These are phyloP conservation scores for Coryphaenoides rupestris DNA, from an alignment of 2,113 vertebrate species.

Conservation along the genomic window DNA sequence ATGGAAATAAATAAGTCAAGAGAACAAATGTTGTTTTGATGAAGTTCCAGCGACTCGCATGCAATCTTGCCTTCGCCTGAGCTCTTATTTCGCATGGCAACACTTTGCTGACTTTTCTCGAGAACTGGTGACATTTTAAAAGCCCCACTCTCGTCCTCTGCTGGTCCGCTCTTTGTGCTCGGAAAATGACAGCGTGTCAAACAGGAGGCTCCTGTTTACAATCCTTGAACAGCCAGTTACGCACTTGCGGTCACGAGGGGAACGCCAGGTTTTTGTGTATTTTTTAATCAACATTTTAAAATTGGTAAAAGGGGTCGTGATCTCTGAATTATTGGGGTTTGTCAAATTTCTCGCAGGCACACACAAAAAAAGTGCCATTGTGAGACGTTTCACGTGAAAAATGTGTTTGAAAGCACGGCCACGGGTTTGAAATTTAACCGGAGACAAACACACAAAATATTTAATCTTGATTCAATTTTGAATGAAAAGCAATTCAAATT, in stretches of 20 bases:
- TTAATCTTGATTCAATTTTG: too few relatives aligned
- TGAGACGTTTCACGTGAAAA: too few relatives aligned
- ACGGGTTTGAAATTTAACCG: too few relatives aligned
- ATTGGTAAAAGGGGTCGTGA: too few relatives aligned
- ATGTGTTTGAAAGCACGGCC: too few relatives aligned
- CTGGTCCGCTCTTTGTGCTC: conserved; percentile 20
- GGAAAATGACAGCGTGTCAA: background rate
- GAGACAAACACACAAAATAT: too few relatives aligned
- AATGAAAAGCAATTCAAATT: too few relatives aligned
- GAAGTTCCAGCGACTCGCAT: conserved; percentile 48
- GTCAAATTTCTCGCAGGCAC: too few relatives aligned
- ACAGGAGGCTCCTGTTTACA: conserved; percentile 3
- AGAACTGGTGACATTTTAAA: conserved; percentile 59
- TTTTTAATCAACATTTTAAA: background rate
- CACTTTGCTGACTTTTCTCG: conserved; percentile 53
- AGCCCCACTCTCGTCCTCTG: conserved; percentile 30
- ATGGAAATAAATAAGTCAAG: conserved; percentile 67
- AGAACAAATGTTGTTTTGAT: conserved; percentile 67
- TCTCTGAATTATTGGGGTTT: too few relatives aligned
- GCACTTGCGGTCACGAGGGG: background rate
- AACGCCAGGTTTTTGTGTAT: background rate
- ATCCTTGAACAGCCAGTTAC: conserved; percentile 3
- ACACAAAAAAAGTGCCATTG: too few relatives aligned
- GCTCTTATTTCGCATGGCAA: conserved; percentile 70
- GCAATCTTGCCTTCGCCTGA: conserved; percentile 32